Percentiles rank a stretch among this genome's conserved stretches.
Conservation (phyloP, 2,888 invertebrate species). For the Ornithoptera alexandrae region DNA sequence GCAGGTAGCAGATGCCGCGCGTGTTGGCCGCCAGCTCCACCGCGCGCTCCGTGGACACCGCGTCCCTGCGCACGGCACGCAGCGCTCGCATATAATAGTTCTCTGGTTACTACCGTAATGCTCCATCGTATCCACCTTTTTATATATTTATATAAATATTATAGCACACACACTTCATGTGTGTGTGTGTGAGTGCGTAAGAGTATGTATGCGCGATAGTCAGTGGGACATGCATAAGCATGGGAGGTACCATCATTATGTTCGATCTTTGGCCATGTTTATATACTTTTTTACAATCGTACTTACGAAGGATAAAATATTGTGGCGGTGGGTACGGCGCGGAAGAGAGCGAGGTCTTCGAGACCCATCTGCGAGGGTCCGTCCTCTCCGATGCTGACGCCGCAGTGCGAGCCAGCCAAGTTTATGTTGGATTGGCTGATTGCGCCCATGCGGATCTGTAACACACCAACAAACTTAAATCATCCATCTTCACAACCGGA, state of each 20-base stretch:
- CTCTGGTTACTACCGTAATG: too few species aligned
- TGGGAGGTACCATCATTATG: too few species aligned
- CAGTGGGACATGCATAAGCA: too few species aligned
- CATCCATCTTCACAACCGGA: too few species aligned
- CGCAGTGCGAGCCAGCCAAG: constrained; percentile 98
- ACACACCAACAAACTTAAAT: too few species aligned
- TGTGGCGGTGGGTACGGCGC: constrained; percentile 90
- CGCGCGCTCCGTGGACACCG: constrained; percentile 95
- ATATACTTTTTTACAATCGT: constrained; percentile 36
- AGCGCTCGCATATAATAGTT: too few species aligned
- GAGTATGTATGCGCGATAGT: too few species aligned
- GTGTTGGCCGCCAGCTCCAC: constrained; percentile 98
- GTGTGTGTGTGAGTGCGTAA: too few species aligned
- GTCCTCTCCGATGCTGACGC: constrained; percentile 99
- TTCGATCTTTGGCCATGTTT: too few species aligned
- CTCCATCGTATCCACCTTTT: too few species aligned
- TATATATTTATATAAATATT: too few species aligned
- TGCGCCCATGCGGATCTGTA: constrained; percentile 97
- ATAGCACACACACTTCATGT: too few species aligned
- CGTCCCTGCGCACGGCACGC: constrained; percentile 82
- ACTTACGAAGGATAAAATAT: constrained; percentile 86
- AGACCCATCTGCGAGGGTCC: constrained; percentile 99
- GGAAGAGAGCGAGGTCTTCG: constrained; percentile 98
- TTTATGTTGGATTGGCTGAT: constrained; percentile 99
- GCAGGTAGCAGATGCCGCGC: constrained; percentile 95